Conservation (phyloP, 64 coral and sea anemone species). For the Orbicella faveolata region DNA sequence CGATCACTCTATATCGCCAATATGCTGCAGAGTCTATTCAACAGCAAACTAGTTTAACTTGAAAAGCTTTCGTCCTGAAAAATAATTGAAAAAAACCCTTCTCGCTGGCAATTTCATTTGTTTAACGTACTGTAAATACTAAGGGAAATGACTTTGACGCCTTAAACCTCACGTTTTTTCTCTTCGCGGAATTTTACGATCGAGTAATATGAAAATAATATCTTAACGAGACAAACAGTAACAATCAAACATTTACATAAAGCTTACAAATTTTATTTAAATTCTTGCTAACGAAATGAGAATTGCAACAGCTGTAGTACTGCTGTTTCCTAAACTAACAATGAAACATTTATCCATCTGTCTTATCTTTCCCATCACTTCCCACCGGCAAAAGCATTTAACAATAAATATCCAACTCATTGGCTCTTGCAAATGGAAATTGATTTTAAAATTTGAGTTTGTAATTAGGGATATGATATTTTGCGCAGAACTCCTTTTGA, state of each 20-base stretch:
- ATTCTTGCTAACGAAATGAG: conserved; percentile 33
- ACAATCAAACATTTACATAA: conserved; percentile 40
- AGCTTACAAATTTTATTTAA: conserved; percentile 14
- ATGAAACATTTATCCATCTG: conserved; percentile 39
- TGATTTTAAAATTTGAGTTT: conserved; percentile 34
- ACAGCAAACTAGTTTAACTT: neutral
- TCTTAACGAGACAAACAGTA: neutral
- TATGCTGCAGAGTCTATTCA: neutral
- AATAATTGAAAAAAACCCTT: neutral
- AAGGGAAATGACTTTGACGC: neutral
- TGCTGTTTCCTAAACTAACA: conserved; percentile 40
- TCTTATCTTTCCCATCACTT: conserved; percentile 27
- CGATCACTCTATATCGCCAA: neutral
- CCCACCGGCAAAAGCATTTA: conserved; percentile 7
- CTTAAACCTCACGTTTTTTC: neutral
- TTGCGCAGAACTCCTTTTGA: conserved; percentile 32
- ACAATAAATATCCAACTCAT: conserved; percentile 29
- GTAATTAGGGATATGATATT: conserved; percentile 34
- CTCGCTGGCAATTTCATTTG: neutral
- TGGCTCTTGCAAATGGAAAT: conserved; percentile 31
- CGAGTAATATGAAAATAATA: conserved; percentile 1
- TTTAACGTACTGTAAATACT: neutral
- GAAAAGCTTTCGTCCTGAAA: neutral
- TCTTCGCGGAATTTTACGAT: neutral
- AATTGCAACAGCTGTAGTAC: conserved; percentile 33